Evolutionary conservation across 1,140 invertebrate species (phyloP).

Genomic region (Penaeus vannamei): DNA sequence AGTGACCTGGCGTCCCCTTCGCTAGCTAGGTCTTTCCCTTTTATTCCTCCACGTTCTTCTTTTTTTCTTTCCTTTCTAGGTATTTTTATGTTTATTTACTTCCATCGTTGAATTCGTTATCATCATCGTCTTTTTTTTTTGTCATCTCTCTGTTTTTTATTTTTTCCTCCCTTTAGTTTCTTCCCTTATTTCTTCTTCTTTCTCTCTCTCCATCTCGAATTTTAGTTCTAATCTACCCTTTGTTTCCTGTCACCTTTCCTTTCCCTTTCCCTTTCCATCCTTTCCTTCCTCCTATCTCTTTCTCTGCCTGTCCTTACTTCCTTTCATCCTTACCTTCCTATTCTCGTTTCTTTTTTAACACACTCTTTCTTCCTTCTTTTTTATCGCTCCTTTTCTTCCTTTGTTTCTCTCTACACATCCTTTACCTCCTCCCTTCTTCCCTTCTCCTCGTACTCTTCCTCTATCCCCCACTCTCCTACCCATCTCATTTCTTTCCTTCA

Average conservation of each 20-base stretch:
- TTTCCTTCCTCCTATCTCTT: no score
- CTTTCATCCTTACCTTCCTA: background rate
- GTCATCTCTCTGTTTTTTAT: no score
- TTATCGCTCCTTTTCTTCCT: background rate
- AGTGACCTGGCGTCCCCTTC: no score
- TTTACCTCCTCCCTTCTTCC: background rate
- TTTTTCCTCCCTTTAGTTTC: no score
- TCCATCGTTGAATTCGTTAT: no score
- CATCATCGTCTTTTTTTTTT: no score
- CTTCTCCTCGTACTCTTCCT: background rate
- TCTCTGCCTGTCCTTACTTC: no score
- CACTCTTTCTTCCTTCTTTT: background rate
- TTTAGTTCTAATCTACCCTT: no score
- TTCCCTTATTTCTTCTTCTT: background rate
- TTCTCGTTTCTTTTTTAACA: background rate
- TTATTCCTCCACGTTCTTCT: no score
- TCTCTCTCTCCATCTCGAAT: slow-evolving; percentile 21
- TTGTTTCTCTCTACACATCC: background rate
- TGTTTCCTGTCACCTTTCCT: background rate
- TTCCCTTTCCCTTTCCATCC: background rate
- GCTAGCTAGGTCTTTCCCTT: background rate
- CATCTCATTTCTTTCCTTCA: background rate
- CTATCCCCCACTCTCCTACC: background rate
- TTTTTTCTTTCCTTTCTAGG: background rate
- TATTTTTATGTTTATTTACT: no score